These are phyloP conservation scores for Lepus timidus DNA, from an alignment of 2,113 vertebrate genomes.

Conservation along the genomic window DNA sequence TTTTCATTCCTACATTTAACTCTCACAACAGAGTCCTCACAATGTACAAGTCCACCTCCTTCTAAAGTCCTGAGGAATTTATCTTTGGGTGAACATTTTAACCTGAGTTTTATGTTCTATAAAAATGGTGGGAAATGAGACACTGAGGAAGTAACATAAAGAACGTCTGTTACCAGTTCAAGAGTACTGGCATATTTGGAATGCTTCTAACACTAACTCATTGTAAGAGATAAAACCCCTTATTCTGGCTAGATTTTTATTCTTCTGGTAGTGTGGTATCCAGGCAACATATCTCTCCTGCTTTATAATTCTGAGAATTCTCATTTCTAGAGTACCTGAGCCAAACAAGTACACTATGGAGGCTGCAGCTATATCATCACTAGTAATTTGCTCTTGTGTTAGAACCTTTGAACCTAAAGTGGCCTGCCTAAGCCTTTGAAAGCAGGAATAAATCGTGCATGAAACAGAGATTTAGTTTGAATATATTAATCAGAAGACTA, in stretches of 20 bases:
- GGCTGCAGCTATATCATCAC: background rate
- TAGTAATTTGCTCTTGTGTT: conserved; percentile 43
- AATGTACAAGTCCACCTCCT: conserved; percentile 28
- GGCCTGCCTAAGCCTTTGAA: conserved; percentile 24
- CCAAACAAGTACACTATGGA: conserved; percentile 14
- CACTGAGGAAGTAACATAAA: conserved; percentile 24
- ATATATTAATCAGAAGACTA: conserved; percentile 45
- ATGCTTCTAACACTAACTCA: conserved; percentile 59
- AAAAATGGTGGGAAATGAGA: conserved; percentile 51
- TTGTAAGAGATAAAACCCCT: conserved; percentile 42
- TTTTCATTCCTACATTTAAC: conserved; percentile 52
- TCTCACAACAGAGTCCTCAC: background rate
- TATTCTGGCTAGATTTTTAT: background rate
- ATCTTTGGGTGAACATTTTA: conserved; percentile 34
- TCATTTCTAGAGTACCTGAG: conserved; percentile 58
- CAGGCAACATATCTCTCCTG: conserved; percentile 13
- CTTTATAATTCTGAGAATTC: conserved; percentile 50
- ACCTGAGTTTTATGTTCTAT: conserved; percentile 45
- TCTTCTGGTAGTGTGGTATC: conserved; percentile 45
- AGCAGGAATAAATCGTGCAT: conserved; percentile 22
- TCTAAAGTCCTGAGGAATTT: conserved; percentile 35
- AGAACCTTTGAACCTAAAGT: conserved; percentile 20
- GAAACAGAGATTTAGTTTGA: conserved; percentile 42
- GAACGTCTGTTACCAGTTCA: conserved; percentile 16
- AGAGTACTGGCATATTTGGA: background rate